Evolutionary conservation across 2,797 vertebrate genomes (phyloP).

Genomic region (Gymnodraco acuticeps): DNA sequence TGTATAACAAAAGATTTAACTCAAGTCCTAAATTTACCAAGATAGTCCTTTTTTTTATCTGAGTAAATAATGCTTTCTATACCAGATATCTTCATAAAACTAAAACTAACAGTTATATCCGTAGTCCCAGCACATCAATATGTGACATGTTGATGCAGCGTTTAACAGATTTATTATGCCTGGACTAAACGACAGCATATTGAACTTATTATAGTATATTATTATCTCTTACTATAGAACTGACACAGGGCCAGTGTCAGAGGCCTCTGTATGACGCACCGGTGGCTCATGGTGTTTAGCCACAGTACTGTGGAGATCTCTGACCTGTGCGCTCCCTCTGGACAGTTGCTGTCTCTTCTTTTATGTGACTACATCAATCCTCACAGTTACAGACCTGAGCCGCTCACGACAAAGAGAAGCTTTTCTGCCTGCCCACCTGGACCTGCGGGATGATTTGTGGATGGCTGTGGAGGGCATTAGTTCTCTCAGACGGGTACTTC

Average conservation of each 20-base stretch:
- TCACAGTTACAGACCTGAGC: conserved; percentile 30
- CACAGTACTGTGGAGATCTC: conserved; percentile 50
- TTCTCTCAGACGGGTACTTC: conserved; percentile 32
- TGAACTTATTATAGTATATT: conserved; percentile 1
- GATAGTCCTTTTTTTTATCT: too few relatives aligned
- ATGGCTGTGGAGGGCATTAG: conserved; percentile 43
- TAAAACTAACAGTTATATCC: neutral
- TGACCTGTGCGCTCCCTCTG: conserved; percentile 55
- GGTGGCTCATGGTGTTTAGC: conserved; percentile 50
- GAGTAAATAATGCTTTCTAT: too few relatives aligned
- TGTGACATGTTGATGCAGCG: neutral
- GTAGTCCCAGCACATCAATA: too few relatives aligned
- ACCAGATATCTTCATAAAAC: neutral
- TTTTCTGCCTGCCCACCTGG: conserved; percentile 31
- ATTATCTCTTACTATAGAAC: neutral
- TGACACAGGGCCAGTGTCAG: conserved; percentile 23
- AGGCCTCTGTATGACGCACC: conserved; percentile 34
- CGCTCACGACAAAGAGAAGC: conserved; percentile 41
- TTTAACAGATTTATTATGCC: neutral
- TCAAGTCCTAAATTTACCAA: too few relatives aligned
- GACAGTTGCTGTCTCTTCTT: conserved; percentile 59
- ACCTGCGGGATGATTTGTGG: conserved; percentile 60
- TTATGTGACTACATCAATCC: conserved; percentile 68
- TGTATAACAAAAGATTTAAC: too few relatives aligned
- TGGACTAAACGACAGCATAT: conserved; percentile 19